phyloP scores from a whole-genome alignment of 2,888 invertebrate species.

The Xanthia togata region DNA sequence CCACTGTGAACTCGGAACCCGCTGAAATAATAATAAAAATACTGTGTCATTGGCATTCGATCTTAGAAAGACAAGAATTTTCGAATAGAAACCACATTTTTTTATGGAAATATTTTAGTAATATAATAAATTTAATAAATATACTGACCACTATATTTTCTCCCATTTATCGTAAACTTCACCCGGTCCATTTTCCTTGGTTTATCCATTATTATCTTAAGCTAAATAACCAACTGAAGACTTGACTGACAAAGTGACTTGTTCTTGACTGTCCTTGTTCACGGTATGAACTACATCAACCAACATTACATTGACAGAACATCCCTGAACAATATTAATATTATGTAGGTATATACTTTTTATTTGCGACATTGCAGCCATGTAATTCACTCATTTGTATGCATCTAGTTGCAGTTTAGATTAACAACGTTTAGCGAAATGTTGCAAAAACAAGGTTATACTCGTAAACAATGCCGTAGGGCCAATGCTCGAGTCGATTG shows the following conservation, averaged over 20 bases:
- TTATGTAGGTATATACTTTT: background rate
- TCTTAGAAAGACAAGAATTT: background rate
- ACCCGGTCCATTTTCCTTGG: conserved; percentile 66
- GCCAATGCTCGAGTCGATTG: no score
- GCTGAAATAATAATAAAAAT: conserved; percentile 68
- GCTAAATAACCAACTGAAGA: background rate
- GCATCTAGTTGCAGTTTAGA: background rate
- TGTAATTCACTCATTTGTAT: background rate
- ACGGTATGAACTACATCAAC: no score
- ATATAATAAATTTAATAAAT: no score
- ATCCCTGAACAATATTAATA: conserved; percentile 1
- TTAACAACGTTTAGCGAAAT: background rate
- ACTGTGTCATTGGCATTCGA: no score
- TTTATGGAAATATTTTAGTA: no score
- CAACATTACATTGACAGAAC: background rate
- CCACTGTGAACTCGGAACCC: conserved; percentile 91
- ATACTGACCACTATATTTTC: conserved; percentile 67
- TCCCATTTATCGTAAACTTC: conserved; percentile 71
- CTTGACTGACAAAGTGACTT: background rate
- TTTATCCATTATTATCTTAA: conserved; percentile 9
- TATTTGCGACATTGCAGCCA: background rate
- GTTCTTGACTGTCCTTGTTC: no score
- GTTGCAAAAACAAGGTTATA: background rate
- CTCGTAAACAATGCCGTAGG: no score
- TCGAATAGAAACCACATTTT: no score